Evolutionary conservation across 2,797 vertebrate genomes (phyloP).

Genomic region (Neomorphus geoffroyi): DNA sequence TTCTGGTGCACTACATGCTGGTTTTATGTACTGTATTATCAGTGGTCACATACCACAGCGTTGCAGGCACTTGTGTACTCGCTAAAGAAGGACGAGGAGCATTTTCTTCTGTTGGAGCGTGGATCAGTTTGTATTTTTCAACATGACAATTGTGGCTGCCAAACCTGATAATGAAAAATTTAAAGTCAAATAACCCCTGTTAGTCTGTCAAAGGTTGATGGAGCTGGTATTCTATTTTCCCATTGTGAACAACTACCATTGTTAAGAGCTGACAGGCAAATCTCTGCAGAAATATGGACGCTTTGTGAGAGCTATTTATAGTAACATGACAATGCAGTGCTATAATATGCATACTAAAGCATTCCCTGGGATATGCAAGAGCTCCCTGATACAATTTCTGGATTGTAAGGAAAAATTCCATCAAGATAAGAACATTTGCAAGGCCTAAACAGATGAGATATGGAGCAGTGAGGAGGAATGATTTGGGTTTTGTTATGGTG

Average conservation of each 20-base stretch:
- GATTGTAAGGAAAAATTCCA: slow-evolving; percentile 34
- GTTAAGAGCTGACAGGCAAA: slow-evolving; percentile 60
- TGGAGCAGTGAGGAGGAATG: neutral
- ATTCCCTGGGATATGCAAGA: neutral
- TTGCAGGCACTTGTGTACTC: neutral
- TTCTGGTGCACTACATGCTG: neutral
- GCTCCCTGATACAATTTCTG: slow-evolving; percentile 1
- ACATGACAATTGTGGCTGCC: slow-evolving; percentile 23
- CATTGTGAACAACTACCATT: slow-evolving; percentile 53
- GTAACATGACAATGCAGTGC: slow-evolving; percentile 60
- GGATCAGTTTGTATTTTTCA: slow-evolving; percentile 47
- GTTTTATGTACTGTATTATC: neutral
- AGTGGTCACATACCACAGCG: neutral
- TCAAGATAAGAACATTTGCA: slow-evolving; percentile 52
- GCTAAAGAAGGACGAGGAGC: neutral
- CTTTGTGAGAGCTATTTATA: slow-evolving; percentile 55
- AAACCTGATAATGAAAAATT: slow-evolving; percentile 69
- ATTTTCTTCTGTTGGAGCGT: neutral
- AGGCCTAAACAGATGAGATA: slow-evolving; percentile 19
- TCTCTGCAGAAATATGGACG: slow-evolving; percentile 66
- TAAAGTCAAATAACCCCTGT: slow-evolving; percentile 74
- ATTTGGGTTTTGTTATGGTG: neutral
- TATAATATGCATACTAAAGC: slow-evolving; percentile 53
- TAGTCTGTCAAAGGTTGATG: slow-evolving; percentile 73
- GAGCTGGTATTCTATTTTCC: slow-evolving; percentile 59